Evolutionary conservation across 1,140 invertebrate genomes (phyloP).

Genomic region (Drosophila punjabiensis): DNA sequence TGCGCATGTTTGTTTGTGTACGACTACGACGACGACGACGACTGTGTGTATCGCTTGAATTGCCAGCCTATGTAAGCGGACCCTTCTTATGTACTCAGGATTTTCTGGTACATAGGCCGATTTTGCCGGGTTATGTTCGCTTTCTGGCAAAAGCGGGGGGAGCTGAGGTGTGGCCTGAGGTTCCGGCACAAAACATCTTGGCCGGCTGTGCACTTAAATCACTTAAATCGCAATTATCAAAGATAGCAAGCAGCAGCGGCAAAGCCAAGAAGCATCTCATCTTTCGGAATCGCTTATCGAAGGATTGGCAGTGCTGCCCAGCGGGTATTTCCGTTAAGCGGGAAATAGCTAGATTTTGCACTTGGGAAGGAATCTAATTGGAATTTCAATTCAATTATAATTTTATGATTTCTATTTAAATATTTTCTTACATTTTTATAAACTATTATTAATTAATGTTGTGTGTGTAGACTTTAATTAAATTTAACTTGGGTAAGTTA

Average conservation of each 20-base stretch:
- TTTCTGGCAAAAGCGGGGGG: not conserved
- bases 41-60: conserved; percentile 38
- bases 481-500: no score
- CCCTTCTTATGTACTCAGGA: conserved; percentile 20
- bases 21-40: conserved; percentile 15
- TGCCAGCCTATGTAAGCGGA: conserved; percentile 35
- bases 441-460: not conserved
- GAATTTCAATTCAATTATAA: not conserved
- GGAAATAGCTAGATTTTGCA: not conserved
- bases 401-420: not conserved
- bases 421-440: not conserved
- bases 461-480: no score
- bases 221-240: conserved; percentile 38
- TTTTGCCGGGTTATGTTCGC: conserved; percentile 13
- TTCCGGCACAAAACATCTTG: conserved; percentile 12
- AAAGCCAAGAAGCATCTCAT: not conserved
- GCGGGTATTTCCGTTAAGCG: no score
- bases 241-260: conserved; percentile 13
- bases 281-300: conserved; percentile 32
- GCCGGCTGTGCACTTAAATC: conserved; percentile 19
- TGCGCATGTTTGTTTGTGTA: conserved; percentile 58
- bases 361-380: not conserved
- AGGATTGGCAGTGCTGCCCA: not conserved
- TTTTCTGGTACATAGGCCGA: conserved; percentile 16
- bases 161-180: not conserved